Evolutionary conservation across 2,797 vertebrate genomes (phyloP).

Genomic region (Heliangelus exortis): DNA sequence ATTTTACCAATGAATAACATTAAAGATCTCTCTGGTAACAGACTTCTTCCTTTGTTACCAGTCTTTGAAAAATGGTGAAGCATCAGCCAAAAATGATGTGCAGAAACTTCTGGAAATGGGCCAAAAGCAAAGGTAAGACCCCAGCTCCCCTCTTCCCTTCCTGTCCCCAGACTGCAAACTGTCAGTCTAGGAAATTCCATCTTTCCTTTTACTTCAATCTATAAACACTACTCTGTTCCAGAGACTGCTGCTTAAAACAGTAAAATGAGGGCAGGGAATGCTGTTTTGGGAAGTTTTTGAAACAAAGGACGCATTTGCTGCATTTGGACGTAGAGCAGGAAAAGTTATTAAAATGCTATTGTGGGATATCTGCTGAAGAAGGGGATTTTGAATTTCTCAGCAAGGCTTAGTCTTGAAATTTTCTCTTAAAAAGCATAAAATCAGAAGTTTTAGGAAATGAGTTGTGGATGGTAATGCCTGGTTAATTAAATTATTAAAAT

Average conservation of each 20-base stretch:
- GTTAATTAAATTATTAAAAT: not conserved
- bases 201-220: not conserved
- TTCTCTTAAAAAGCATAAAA: not conserved
- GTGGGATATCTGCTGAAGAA: not conserved
- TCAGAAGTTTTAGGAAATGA: not conserved
- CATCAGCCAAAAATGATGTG: constrained; percentile 90
- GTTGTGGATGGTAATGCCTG: not conserved
- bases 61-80: constrained; percentile 92
- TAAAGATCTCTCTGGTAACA: constrained; percentile 24
- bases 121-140: constrained; percentile 93
- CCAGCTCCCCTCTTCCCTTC: not conserved
- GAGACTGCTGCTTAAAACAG: not conserved
- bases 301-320: not conserved
- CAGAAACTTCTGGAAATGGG: constrained; percentile 94
- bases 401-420: not conserved
- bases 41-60: constrained; percentile 70
- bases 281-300: not conserved
- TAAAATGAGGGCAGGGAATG: not conserved
- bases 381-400: not conserved
- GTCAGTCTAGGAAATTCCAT: not conserved
- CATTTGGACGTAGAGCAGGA: not conserved
- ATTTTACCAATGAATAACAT: not conserved
- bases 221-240: not conserved
- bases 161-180: not conserved
- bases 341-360: not conserved